Percentiles rank a stretch among this genome's conserved stretches.
Conservation (phyloP, 2,797 vertebrate species). For the Falco concolor region DNA sequence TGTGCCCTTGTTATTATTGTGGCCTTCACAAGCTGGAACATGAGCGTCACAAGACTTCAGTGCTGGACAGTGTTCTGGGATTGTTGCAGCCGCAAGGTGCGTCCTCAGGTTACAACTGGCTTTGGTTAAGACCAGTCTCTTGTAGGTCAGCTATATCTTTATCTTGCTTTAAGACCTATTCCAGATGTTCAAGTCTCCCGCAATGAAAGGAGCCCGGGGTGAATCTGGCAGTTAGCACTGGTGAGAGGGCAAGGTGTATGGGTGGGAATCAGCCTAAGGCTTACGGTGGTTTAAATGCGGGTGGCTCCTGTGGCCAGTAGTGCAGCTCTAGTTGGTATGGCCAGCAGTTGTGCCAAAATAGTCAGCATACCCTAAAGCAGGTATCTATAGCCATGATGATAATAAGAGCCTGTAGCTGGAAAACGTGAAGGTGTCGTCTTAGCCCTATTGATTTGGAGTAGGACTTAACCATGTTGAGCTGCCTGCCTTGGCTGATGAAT, state of each 20-base stretch:
- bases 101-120: background rate
- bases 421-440: background rate
- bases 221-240: background rate
- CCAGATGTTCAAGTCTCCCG: background rate
- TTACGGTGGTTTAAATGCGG: background rate
- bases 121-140: background rate
- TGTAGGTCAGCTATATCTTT: background rate
- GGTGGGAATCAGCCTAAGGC: background rate
- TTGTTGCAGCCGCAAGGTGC: background rate
- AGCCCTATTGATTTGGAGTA: background rate
- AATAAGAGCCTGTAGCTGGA: background rate
- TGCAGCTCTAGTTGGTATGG: background rate
- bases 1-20: background rate
- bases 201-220: no score
- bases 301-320: background rate
- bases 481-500: background rate
- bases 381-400: background rate
- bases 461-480: background rate
- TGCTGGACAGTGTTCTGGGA: background rate
- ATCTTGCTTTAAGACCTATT: background rate
- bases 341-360: background rate
- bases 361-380: background rate
- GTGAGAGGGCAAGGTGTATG: background rate
- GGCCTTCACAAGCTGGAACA: background rate
- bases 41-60: background rate